Percentiles rank a stretch among this genome's conserved stretches.
Conservation (phyloP, 2,113 vertebrate genomes). For the Paralichthys olivaceus region DNA sequence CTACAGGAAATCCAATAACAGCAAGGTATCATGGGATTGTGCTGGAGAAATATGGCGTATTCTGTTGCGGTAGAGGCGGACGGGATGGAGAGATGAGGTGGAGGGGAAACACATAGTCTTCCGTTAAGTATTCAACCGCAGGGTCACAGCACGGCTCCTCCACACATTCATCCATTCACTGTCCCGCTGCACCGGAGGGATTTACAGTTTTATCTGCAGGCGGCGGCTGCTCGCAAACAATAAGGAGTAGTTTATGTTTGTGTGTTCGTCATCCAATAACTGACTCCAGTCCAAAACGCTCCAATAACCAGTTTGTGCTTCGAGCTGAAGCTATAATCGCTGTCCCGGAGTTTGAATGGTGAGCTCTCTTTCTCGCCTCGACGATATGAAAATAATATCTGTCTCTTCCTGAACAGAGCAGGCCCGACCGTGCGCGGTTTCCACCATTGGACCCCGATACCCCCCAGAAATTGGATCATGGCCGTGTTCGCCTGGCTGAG, state of each 20-base stretch:
- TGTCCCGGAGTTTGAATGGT: not conserved
- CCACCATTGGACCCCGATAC: slow-evolving; percentile 37
- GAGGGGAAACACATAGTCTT: slow-evolving; percentile 51
- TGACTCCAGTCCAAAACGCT: slow-evolving; percentile 24
- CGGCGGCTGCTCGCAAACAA: slow-evolving; percentile 29
- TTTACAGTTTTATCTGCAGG: slow-evolving; percentile 52
- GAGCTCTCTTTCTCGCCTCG: not conserved
- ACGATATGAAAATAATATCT: slow-evolving; percentile 22
- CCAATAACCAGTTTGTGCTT: slow-evolving; percentile 16
- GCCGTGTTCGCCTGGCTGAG: slow-evolving; percentile 39
- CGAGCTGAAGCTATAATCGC: slow-evolving; percentile 23
- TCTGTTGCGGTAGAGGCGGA: slow-evolving; percentile 18
- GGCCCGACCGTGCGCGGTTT: slow-evolving; percentile 17
- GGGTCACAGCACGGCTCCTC: slow-evolving; percentile 15
- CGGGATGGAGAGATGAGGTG: slow-evolving; percentile 54
- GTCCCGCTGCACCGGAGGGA: slow-evolving; percentile 49
- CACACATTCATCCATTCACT: slow-evolving; percentile 36
- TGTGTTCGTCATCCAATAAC: slow-evolving; percentile 48
- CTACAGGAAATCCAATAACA: slow-evolving; percentile 76
- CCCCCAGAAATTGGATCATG: slow-evolving; percentile 55
- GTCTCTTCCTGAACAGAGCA: slow-evolving; percentile 3
- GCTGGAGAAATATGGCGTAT: slow-evolving; percentile 62
- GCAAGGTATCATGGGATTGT: slow-evolving; percentile 65
- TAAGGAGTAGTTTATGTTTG: slow-evolving; percentile 50
- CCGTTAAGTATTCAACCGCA: slow-evolving; percentile 69